Evolutionary conservation across 2,888 invertebrate species (phyloP), one percentile per base, ranked within the genome.

Genomic region (Rhodophaea formosa): DNA sequence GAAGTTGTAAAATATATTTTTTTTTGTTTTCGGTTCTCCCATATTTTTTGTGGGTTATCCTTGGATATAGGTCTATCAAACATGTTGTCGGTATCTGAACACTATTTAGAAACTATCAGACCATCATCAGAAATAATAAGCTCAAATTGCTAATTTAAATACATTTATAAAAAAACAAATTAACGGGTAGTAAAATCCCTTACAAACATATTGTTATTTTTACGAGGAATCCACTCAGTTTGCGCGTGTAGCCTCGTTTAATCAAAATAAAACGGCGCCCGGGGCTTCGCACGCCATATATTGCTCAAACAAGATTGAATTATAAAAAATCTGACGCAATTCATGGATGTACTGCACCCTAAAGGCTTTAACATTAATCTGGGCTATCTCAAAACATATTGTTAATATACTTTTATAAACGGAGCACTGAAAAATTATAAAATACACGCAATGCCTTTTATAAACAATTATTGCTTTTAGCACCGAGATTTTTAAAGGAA

Each of bases 221-320:
- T 51, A 17, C 10, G 10, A 16, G 10, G 12, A 51, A 29, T 30
- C 14, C 47, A 14, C 15, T 39, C 51, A 51, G 17, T 17, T 35
- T 51, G 32, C 51, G 16, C 51, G 14, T 51, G 32, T 8, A 49
- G 30, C 32, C 7, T 51, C 35, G 58, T 64, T 64, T 64, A 64
- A 64, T 64, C 63, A 62, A 61, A 64, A 62, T 46, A 59, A 60
- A 62, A 62, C 56, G 59, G 58, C 54, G 56, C 32, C 59, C 30
- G 53, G 23, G 43, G 16, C 59, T 52, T 52, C 49, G 29, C 59
- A 53, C 46, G 58, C 29, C 43, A 62, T 55, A 60, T 57, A 58
- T 58, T 51, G 56, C 53, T 35, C 42, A 49, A 62, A 52, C 58
- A 61, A 58, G 44, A 58, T 58, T 56, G 42, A 30, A 43, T 23